Evolutionary conservation across 2,888 invertebrate genomes (phyloP), one percentile per base, ranked within the genome.

Genomic region (Acronicta aceris): DNA sequence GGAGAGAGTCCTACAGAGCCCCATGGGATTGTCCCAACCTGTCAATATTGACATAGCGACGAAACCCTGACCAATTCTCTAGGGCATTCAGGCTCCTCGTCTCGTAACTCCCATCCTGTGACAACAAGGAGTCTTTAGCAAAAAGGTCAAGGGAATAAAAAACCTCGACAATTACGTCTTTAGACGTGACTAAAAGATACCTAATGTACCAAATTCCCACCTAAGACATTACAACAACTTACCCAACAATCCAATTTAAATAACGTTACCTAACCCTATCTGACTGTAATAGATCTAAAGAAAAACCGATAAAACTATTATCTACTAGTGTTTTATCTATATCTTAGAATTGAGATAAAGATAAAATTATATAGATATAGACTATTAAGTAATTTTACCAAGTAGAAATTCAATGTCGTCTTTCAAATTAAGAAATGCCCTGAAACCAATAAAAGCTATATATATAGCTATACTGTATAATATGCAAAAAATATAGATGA

Each of bases 401-500:
- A 56, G 38, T 48, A 50, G 50, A n/a, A 70, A 59, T 57, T 64
- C 74, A 46, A 56, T 47, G 43, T 54, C 1, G 33, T 47, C 16
- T 46, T 21, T n/a, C 2, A 25, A 62, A 47, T 5, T 5, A 7
- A 27, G 27, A 5, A 61, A 59, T 56, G 48, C 21, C 38, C 61
- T 58, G 21, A 21, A 21, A 21, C 50, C 42, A 55, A 67, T 63
- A 43, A 73, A 67, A 55, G 63, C 71, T 59, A 65, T 70, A 78
- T n/a, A n/a, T n/a, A n/a, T n/a, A n/a, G n/a, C n/a, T n/a, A n/a
- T n/a, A n/a, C n/a, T n/a, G n/a, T n/a, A 78, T 12, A 77, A 70
- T 68, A 73, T 73, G 72, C 41, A 42, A 70, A 61, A 72, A 75
- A 73, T 65, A 66, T 71, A 76, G 77, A 81, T 74, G 71, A 82